A percentile compares a stretch with the other conserved stretches of the same genome.
These are phyloP conservation scores for Balaenoptera acutorostrata DNA, from an alignment of 2,113 vertebrate species.

Conservation along the genomic window DNA sequence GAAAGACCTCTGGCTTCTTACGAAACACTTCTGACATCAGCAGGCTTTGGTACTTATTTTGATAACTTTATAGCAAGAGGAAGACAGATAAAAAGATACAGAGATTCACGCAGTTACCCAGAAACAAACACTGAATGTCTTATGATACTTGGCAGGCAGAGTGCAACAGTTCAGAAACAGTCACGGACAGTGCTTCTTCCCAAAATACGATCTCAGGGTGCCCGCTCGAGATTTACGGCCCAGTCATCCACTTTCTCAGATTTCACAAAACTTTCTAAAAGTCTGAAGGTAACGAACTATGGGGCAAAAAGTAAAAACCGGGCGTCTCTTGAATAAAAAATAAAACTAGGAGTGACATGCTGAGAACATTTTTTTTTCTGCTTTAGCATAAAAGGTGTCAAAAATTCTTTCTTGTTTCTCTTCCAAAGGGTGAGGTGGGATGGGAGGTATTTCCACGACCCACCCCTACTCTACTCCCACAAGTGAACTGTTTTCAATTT, in stretches of 20 bases:
- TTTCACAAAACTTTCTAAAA: not conserved
- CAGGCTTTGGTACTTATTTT: conserved; percentile 2
- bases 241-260: not conserved
- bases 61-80: conserved; percentile 37
- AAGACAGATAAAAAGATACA: conserved; percentile 44
- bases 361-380: not conserved
- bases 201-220: not conserved
- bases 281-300: not conserved
- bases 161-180: not conserved
- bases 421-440: not conserved
- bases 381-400: not conserved
- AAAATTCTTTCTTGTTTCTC: not conserved
- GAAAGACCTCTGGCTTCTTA: not conserved
- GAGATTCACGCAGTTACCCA: not conserved
- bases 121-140: conserved; percentile 4
- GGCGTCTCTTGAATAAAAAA: not conserved
- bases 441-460: not conserved
- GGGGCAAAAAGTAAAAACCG: not conserved
- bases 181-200: not conserved
- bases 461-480: not conserved
- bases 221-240: not conserved
- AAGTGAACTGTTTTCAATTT: not conserved
- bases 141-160: not conserved
- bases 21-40: not conserved
- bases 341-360: not conserved